phyloP scores from a whole-genome alignment of 2,888 invertebrate genomes.

The Pristionchus entomophagus region DNA sequence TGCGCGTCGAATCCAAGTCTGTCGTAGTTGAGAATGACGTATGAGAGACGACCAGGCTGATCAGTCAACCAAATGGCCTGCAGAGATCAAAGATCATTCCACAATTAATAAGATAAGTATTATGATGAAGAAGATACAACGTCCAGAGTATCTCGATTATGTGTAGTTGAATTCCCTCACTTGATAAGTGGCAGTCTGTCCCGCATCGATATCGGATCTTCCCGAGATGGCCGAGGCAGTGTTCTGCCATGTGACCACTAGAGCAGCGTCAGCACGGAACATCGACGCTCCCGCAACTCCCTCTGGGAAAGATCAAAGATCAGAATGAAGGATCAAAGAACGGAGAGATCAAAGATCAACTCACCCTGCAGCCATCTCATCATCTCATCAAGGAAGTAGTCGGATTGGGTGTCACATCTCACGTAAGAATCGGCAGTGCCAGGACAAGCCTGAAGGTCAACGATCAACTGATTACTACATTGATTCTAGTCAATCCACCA shows the following conservation, averaged over 20 bases:
- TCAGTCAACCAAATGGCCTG: slow-evolving; percentile 81
- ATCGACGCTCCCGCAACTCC: slow-evolving; percentile 91
- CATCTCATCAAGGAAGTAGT: slow-evolving; percentile 75
- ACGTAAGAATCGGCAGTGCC: slow-evolving; percentile 72
- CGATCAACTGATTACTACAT: not conserved
- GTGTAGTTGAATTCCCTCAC: no score
- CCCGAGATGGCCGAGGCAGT: slow-evolving; percentile 81
- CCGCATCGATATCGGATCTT: slow-evolving; percentile 73
- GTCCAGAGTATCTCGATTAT: no score
- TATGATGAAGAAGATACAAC: not conserved
- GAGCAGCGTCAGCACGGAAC: slow-evolving; percentile 91
- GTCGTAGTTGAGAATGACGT: slow-evolving; percentile 94
- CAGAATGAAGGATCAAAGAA: slow-evolving; percentile 64
- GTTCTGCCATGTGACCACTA: slow-evolving; percentile 95
- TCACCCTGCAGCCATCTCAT: slow-evolving; percentile 71
- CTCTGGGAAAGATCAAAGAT: slow-evolving; percentile 80
- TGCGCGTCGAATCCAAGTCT: slow-evolving; percentile 90
- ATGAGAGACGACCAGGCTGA: slow-evolving; percentile 93
- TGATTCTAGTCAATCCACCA: no score
- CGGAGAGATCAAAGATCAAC: slow-evolving; percentile 77
- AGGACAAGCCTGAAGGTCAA: slow-evolving; percentile 64
- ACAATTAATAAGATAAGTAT: no score
- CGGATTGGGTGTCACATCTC: slow-evolving; percentile 68
- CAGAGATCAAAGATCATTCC: slow-evolving; percentile 1
- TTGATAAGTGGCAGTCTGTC: slow-evolving; percentile 94